phyloP scores from a whole-genome alignment of 2,113 vertebrate species.

The Macrotis lagotis region DNA sequence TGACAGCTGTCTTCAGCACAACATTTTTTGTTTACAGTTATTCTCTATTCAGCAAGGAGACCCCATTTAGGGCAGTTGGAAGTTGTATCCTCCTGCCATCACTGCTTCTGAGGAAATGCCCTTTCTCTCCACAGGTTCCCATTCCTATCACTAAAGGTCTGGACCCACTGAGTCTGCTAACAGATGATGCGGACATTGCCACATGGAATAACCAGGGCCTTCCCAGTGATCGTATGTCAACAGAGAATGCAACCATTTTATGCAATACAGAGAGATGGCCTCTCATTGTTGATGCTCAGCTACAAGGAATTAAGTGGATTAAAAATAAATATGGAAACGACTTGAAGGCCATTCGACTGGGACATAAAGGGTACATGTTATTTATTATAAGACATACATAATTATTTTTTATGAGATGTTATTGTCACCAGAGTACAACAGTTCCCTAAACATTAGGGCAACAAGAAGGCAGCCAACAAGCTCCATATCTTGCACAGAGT shows the following conservation, averaged over 20 bases:
- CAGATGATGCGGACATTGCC: conserved; percentile 78
- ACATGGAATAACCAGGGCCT: conserved; percentile 88
- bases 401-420: background rate
- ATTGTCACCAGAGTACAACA: background rate
- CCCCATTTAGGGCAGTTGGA: background rate
- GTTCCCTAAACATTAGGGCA: background rate
- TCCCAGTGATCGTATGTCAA: conserved; percentile 85
- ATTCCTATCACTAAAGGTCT: conserved; percentile 82
- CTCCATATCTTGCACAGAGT: background rate
- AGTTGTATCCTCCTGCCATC: background rate
- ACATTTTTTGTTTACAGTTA: rapidly evolving
- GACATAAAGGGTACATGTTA: conserved; percentile 79
- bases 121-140: conserved; percentile 76
- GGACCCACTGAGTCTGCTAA: conserved; percentile 85
- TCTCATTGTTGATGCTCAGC: conserved; percentile 84
- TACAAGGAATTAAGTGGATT: conserved; percentile 87
- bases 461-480: background rate
- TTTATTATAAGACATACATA: background rate
- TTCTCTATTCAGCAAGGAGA: rapidly evolving
- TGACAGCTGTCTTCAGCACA: rapidly evolving
- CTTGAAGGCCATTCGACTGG: conserved; percentile 81
- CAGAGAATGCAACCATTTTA: conserved; percentile 84
- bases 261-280: conserved; percentile 86
- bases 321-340: conserved; percentile 80
- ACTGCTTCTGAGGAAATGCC: rapidly evolving